Conservation (phyloP, 2,113 vertebrate species). For the Varanus salvator region DNA sequence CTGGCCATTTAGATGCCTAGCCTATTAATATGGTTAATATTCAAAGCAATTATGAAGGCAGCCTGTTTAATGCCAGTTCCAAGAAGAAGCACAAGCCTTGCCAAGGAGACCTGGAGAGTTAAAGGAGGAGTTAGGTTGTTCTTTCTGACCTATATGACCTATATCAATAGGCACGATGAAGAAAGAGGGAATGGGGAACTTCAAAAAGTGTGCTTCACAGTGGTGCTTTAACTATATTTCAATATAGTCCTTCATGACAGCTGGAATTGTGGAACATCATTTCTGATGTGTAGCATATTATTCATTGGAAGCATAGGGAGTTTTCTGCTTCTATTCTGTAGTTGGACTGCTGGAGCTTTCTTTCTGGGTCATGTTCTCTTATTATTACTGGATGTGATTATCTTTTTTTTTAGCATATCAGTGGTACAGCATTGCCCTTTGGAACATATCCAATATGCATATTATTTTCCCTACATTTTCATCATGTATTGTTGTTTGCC, state of each 20-base stretch:
- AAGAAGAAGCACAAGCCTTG: constrained; percentile 50
- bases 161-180: background rate
- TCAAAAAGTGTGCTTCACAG: background rate
- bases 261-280: too few species aligned
- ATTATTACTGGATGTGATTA: too few species aligned
- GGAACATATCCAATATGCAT: too few species aligned
- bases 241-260: background rate
- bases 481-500: too few species aligned
- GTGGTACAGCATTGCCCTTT: too few species aligned
- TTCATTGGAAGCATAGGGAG: too few species aligned
- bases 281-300: background rate
- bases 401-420: too few species aligned
- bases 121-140: background rate
- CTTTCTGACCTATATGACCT: background rate
- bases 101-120: constrained; percentile 11
- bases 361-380: background rate
- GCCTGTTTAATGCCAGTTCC: constrained; percentile 56
- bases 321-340: too few species aligned
- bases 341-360: too few species aligned
- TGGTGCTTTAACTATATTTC: background rate
- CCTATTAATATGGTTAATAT: constrained; percentile 64
- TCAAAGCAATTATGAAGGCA: constrained; percentile 60
- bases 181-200: background rate
- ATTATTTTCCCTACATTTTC: too few species aligned
- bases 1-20: constrained; percentile 59